Evolutionary conservation across 2,888 invertebrate species (phyloP), one percentile per base, ranked within the genome.

Genomic region (Drosophila paramelanica): DNA sequence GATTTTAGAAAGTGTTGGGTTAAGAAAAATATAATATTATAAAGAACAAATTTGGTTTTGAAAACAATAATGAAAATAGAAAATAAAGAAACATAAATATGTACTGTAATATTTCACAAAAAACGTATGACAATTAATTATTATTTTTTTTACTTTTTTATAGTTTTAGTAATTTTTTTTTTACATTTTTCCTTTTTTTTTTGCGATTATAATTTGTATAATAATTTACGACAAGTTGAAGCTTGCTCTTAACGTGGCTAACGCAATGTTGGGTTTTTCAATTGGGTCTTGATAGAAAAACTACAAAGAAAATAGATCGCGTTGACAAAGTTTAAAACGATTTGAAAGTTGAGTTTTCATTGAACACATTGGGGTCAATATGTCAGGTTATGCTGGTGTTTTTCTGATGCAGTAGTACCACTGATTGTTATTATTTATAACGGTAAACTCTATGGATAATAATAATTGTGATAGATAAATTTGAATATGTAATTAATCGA

Each of bases 191-290:
- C 31, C 7, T 75, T 76, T 81, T 73, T 81, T 73, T 51, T 61
- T 53, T 42, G 46, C 27, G 61, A 55, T 71, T 69, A 72, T 88
- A 75, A 49, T 23, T 56, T 79, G 72, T 77, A 60, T 75, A 72
- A 77, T 91, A 86, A 77, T 81, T 78, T 92, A 91, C 85, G 89
- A 90, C 77, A 82, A 81, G 67, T 85, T 86, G 14, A 77, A 84
- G 86, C 81, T 89, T 89, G 79, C 91, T 90, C 91, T 90, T 88
- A 91, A 90, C 91, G 85, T 77, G 81, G 83, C 77, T 82, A 79
- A 81, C 83, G 67, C 73, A 68, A 68, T 66, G 64, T 49, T 73
- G 61, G 59, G 59, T 77, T 36, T 23, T 53, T 65, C 33, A 57
- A 57, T 49, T 70, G 86, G 53, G 23, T 47, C 60, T 62, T 68